Evolutionary conservation across 2,113 vertebrate genomes (phyloP), one percentile per base, ranked within the genome.

Genomic region (Sterna hirundo): DNA sequence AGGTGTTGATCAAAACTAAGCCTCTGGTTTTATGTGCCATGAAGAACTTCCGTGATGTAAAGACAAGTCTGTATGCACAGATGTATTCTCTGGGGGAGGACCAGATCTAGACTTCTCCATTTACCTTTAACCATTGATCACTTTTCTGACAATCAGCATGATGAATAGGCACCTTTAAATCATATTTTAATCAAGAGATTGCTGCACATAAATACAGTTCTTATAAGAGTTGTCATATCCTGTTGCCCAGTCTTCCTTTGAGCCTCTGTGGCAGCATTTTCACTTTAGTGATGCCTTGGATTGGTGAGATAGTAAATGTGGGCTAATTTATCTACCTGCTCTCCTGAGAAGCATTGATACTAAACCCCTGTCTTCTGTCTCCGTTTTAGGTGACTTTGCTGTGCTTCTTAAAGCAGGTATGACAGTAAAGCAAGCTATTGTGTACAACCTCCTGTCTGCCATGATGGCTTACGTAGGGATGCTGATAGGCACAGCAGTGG

Each of bases 321-420:
- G 47, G 7, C 10, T 20, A 8, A 42, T 54, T 15, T n/a, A 13
- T 15, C 4, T 42, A 0, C 32, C 2, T 7, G 9, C n/a, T 81
- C 20, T 19, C 4, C 47, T 1, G 6, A n/a, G 60, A 38, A 29
- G 60, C 22, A 14, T 1, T 65, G 60, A 44, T 20, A 5, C 42
- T 15, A 18, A 49, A 34, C 47, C 46, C 17, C 14, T 49, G 44
- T 14, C 15, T 74, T 71, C 26, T 83, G 22, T 83, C 46, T 90
- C 71, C 71, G 2, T 74, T 89, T 6, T 96, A 99, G 99, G 99
- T 96, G 99, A 99, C 97, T 99, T 99, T 97, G 99, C 99, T 1
- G 99, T 99, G 96, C 99, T 99, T 44, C 98, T 99, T 78, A 99
- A 99, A 94, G 99, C 99, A 1, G 99, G 99, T 17, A 99, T 99